phyloP scores from a whole-genome alignment of 2,888 invertebrate genomes.

The Netelia virgata region DNA sequence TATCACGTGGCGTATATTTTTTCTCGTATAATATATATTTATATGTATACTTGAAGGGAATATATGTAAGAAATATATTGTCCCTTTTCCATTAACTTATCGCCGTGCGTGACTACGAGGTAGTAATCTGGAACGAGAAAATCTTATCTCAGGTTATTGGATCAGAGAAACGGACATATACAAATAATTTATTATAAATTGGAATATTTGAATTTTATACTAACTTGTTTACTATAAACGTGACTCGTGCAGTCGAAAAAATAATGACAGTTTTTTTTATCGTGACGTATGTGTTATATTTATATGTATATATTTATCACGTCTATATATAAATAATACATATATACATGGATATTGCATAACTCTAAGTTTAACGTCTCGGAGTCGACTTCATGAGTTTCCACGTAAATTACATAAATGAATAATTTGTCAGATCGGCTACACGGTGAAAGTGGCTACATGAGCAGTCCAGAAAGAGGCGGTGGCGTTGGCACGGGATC shows the following conservation, averaged over 20 bases:
- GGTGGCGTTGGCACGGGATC: slow-evolving; percentile 83
- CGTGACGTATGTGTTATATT: background rate
- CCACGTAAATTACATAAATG: slow-evolving; percentile 38
- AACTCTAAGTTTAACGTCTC: slow-evolving; percentile 22
- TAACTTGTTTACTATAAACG: background rate
- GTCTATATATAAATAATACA: background rate
- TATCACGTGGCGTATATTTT: slow-evolving; percentile 51
- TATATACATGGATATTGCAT: slow-evolving; percentile 11
- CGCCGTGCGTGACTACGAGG: slow-evolving; percentile 29
- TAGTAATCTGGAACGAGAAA: slow-evolving; percentile 16
- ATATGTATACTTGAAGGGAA: background rate
- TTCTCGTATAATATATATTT: slow-evolving; percentile 14
- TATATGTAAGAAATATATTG: slow-evolving; percentile 40
- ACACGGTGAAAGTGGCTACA: slow-evolving; percentile 90
- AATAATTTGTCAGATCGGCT: slow-evolving; percentile 81
- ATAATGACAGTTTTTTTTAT: background rate
- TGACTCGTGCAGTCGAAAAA: background rate
- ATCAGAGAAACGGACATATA: background rate
- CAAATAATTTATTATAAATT: background rate
- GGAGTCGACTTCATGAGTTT: background rate
- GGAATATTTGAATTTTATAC: background rate
- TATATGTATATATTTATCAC: slow-evolving; percentile 1
- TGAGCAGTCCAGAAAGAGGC: slow-evolving; percentile 95
- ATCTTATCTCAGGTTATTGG: background rate
- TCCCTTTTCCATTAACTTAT: slow-evolving; percentile 1